Base-by-base conservation (phyloP, 2,888 invertebrate species). In the Exephanes ischioxanthus region DNA sequence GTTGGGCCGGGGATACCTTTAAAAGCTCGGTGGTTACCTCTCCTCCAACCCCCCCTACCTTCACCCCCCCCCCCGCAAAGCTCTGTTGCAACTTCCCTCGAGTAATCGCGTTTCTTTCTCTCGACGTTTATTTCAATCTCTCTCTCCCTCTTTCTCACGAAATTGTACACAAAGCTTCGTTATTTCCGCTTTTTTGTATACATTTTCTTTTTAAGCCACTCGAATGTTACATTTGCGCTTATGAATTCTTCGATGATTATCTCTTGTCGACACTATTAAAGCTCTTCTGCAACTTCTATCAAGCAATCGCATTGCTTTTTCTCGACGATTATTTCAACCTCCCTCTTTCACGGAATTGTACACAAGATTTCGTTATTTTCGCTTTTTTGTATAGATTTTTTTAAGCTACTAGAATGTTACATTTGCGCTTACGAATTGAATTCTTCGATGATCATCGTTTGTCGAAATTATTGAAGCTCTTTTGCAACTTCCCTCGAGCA, bases 131-230 rank as follows among this genome's bases (percentile, higher is more conserved):
- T 70, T 41, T 22, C 41, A 58, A 77, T 77, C 77, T 82, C 45
- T 71, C 58, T 75, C 33, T 77, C 48, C 72, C 77, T 82, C 45
- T 71, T 51, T 75, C 33, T 14, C 48, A 33, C 48, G 22, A 53
- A 75, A 76, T 80, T 75, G 70, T 79, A 75, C 41, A 78, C 67
- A 78, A 83, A 72, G 83, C 66, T 73, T 75, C 45, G 53, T 73
- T 80, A 61, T 75, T 53, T 48, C 41, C 26, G 4, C 61, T 33
- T 68, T 71, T 48, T 45, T 45, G 45, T 75, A 53, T 51, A 16
- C 75, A 67, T 53, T 79, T 41, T 26, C 26, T 22, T 61, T 22
- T 71, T n/a, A 48, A 19, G n/a, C 19, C 30, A 48, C 30, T 1
- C 30, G 33, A 19, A 63, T 63, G n/a, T 33, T 16, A 63, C 30